Percentiles rank a stretch among this genome's conserved stretches.
These are phyloP conservation scores for Dioctria rufipes DNA, from an alignment of 2,888 invertebrate species.

Conservation along the genomic window DNA sequence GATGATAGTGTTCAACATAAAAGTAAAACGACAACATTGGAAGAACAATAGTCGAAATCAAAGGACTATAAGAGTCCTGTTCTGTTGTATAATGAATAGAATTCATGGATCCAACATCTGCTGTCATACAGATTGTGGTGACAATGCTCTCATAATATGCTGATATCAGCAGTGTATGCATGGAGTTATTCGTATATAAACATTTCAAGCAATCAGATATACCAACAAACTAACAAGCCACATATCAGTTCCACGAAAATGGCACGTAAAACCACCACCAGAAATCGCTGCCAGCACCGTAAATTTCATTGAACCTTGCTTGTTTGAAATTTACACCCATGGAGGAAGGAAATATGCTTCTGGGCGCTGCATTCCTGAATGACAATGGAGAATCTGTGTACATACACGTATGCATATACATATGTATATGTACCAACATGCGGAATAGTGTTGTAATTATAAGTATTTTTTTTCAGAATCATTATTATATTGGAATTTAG, in stretches of 20 bases:
- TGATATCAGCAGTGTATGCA: background rate
- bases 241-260: slow-evolving; percentile 40
- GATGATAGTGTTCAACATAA: slow-evolving; percentile 36
- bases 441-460: slow-evolving; percentile 27
- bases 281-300: slow-evolving; percentile 38
- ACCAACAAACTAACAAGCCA: slow-evolving; percentile 21
- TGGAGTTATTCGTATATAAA: too few species aligned
- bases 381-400: slow-evolving; percentile 5
- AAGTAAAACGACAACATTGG: slow-evolving; percentile 1
- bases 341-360: background rate
- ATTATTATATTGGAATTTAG: too few species aligned
- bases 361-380: background rate
- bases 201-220: slow-evolving; percentile 7
- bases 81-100: slow-evolving; percentile 18
- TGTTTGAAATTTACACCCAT: slow-evolving; percentile 30
- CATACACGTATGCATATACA: too few species aligned
- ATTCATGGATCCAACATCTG: background rate
- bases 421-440: too few species aligned
- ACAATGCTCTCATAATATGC: slow-evolving; percentile 23
- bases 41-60: slow-evolving; percentile 18
- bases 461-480: background rate
- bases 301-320: slow-evolving; percentile 28
- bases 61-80: slow-evolving; percentile 14
- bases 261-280: slow-evolving; percentile 44
- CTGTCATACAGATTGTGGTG: background rate